Base-by-base conservation (phyloP, 2,113 vertebrate species). In the Spheniscus mendiculus region DNA sequence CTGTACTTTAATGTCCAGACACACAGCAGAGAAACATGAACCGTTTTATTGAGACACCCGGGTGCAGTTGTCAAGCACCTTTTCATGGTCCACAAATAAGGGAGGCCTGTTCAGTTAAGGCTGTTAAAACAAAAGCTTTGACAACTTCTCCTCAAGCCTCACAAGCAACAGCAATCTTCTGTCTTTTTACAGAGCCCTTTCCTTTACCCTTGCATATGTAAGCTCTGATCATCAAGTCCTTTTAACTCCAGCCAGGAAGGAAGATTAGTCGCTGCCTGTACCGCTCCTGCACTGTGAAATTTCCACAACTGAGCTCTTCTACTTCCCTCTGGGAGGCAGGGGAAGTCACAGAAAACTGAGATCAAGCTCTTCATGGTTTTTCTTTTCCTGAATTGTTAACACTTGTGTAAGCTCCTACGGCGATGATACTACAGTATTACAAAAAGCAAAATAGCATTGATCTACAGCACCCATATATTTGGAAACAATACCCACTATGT, bases 201-300 rank as follows among this genome's bases (percentile, higher is more conserved):
- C 71, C 92, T 63, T 71, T 52, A 34, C 69, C 72, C 58, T 81
- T 79, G 80, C 71, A 77, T 71, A 83, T 90, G 94, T 59, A 96
- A 63, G 69, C 73, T 90, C 73, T 63, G 82, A 93, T 90, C 94
- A 92, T 20, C 25, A 34, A 83, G 71, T 22, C 26, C 89, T 96
- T 97, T 71, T 69, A 95, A 65, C 86, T 96, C 81, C 82, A 62
- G 78, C 38, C 85, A 96, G 85, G 73, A 97, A 92, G 94, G 47
- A 93, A 87, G 96, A 98, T 90, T 86, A 95, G 87, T 29, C 22
- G 61, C 52, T 92, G 91, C 77, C 65, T 76, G 45, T 23, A 89
- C 61, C 0, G 4, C 82, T 97, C 92, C 83, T 70, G 25, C 25
- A 11, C 93, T 58, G 89, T 72, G 91, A 87, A 82, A 96, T 62